These are phyloP conservation scores for Ormyrus thymus DNA, from an alignment of 2,888 invertebrate genomes.

Conservation along the genomic window DNA sequence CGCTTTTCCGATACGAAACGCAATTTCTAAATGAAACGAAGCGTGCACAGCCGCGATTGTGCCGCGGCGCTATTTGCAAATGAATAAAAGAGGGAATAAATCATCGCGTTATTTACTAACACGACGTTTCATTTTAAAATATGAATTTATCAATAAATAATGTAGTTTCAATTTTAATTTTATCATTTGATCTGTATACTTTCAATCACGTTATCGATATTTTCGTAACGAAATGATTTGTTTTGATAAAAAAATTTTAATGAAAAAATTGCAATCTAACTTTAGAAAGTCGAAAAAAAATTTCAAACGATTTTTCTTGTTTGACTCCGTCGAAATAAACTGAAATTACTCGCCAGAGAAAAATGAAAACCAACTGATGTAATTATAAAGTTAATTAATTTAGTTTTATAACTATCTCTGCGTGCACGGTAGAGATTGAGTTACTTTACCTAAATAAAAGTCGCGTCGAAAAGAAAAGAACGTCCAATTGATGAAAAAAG, in stretches of 20 bases:
- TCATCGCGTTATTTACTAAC: not conserved
- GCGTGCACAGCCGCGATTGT: slow-evolving; percentile 16
- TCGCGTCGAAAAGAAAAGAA: too few relatives aligned
- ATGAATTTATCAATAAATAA: not conserved
- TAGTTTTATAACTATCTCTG: not conserved
- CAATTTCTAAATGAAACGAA: slow-evolving; percentile 54
- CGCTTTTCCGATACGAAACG: slow-evolving; percentile 54
- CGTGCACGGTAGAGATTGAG: too few relatives aligned
- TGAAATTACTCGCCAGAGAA: not conserved
- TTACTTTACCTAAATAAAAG: too few relatives aligned
- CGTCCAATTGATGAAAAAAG: too few relatives aligned
- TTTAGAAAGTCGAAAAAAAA: slow-evolving; percentile 7
- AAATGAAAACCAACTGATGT: not conserved
- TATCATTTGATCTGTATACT: not conserved
- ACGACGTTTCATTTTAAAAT: not conserved
- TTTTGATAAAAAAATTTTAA: not conserved
- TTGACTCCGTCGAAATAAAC: not conserved
- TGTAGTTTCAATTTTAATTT: slow-evolving; percentile 7
- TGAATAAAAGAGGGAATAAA: slow-evolving; percentile 1
- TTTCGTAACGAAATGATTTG: too few relatives aligned
- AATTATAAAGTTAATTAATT: slow-evolving; percentile 8
- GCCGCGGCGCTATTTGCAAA: slow-evolving; percentile 26
- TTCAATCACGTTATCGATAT: slow-evolving; percentile 2
- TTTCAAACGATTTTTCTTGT: slow-evolving; percentile 26
- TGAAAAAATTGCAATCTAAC: not conserved